phyloP scores from a whole-genome alignment of 2,888 invertebrate genomes.

The Cheilosia vernalis region DNA sequence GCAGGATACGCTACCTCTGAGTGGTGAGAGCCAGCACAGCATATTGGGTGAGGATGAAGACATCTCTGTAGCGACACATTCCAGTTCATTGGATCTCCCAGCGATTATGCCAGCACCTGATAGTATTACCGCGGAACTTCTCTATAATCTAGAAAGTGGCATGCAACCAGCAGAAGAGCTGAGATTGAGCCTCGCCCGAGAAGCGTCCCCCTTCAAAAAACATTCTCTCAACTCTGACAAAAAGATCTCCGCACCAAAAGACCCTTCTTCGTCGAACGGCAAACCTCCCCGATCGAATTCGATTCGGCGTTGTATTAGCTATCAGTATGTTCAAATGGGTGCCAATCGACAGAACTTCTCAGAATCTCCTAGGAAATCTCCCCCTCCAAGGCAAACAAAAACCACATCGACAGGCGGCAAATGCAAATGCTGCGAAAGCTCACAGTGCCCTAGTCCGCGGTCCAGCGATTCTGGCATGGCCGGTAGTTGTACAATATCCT shows the following conservation, averaged over 20 bases:
- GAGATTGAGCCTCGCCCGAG: constrained; percentile 78
- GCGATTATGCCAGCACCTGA: constrained; percentile 84
- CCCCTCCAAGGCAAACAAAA: constrained; percentile 61
- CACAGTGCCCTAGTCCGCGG: constrained; percentile 88
- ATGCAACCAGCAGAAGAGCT: constrained; percentile 77
- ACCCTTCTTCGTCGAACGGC: constrained; percentile 51
- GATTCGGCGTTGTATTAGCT: constrained; percentile 84
- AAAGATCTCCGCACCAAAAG: constrained; percentile 76
- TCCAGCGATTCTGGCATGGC: constrained; percentile 93
- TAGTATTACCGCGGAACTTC: constrained; percentile 84
- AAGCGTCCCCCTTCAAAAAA: constrained; percentile 82
- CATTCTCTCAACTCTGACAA: constrained; percentile 87
- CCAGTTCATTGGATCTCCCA: constrained; percentile 85
- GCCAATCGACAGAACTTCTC: constrained; percentile 19
- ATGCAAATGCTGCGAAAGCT: constrained; percentile 87
- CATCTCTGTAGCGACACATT: constrained; percentile 84
- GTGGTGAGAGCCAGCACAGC: constrained; percentile 32
- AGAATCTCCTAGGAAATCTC: constrained; percentile 52
- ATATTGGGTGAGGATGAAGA: constrained; percentile 70
- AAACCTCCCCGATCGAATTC: constrained; percentile 77
- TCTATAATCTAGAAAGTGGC: constrained; percentile 84
- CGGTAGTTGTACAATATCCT: constrained; percentile 90
- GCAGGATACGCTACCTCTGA: constrained; percentile 57
- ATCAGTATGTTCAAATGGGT: constrained; percentile 83
- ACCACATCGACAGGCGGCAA: constrained; percentile 76